Evolutionary conservation across 2,888 invertebrate species (phyloP).

Genomic region (Dyspetes luteomarginatus): DNA sequence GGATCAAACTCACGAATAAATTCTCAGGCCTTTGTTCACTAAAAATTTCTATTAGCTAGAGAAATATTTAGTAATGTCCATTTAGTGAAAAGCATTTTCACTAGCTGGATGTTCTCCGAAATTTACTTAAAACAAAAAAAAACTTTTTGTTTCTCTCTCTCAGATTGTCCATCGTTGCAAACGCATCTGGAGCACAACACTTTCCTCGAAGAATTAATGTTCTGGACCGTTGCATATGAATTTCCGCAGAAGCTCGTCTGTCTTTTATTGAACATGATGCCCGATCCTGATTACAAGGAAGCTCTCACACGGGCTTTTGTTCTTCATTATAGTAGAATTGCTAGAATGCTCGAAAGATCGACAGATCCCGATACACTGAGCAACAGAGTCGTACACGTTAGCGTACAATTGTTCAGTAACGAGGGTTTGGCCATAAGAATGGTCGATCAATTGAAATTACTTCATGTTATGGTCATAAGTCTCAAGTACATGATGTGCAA

Average conservation of each 20-base stretch:
- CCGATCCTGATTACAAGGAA: conserved; percentile 97
- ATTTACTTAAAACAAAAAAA: not conserved
- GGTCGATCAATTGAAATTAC: conserved; percentile 94
- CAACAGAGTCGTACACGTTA: conserved; percentile 98
- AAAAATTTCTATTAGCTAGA: too few relatives aligned
- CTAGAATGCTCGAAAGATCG: conserved; percentile 94
- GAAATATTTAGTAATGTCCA: too few relatives aligned
- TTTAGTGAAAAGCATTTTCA: too few relatives aligned
- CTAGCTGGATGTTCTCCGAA: not conserved
- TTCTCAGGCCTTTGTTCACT: too few relatives aligned
- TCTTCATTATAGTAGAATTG: conserved; percentile 97
- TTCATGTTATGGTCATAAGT: conserved; percentile 96
- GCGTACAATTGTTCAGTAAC: conserved; percentile 98
- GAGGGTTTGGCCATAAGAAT: conserved; percentile 95
- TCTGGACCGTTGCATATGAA: conserved; percentile 99
- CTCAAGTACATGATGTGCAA: conserved; percentile 96
- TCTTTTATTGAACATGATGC: conserved; percentile 96
- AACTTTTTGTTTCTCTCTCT: conserved; percentile 48
- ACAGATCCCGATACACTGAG: conserved; percentile 95
- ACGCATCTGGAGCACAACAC: conserved; percentile 92
- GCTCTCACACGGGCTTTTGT: conserved; percentile 97
- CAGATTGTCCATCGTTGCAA: conserved; percentile 90
- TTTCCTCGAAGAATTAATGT: conserved; percentile 96
- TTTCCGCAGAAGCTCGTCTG: conserved; percentile 99
- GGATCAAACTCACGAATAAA: too few relatives aligned